Conservation (phyloP, 2,113 vertebrate species). For the Parus major region DNA sequence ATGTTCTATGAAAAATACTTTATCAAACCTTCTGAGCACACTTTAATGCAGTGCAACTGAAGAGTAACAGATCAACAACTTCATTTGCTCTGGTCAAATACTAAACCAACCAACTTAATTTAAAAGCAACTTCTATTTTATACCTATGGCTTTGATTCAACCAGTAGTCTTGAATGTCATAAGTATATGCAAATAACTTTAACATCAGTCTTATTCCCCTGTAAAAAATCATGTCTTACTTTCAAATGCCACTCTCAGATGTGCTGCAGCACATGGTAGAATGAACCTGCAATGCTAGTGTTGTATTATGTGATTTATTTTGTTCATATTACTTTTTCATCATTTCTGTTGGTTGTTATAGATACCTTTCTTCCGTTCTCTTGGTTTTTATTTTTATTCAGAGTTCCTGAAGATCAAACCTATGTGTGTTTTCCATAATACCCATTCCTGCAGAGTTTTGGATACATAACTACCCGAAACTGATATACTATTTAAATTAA, state of each 20-base stretch:
- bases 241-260: not conserved
- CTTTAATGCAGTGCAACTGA: constrained; percentile 13
- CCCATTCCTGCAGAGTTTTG: not conserved
- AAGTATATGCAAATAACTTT: not conserved
- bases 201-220: not conserved
- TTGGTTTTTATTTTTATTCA: not conserved
- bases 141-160: not conserved
- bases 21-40: constrained; percentile 17
- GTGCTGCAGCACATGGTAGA: not conserved
- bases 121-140: not conserved
- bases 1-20: constrained; percentile 30
- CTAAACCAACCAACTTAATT: not conserved
- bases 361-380: not conserved
- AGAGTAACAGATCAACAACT: constrained; percentile 15
- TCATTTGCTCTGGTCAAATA: constrained; percentile 10
- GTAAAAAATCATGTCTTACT: not conserved
- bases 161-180: not conserved
- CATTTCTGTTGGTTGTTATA: not conserved
- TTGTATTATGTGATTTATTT: not conserved
- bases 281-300: not conserved
- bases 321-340: not conserved
- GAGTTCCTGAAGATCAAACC: not conserved
- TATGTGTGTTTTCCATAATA: not conserved
- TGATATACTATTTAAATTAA: not conserved
- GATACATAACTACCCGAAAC: not conserved